These are phyloP conservation scores for Nothoprocta pentlandii DNA, from an alignment of 2,113 vertebrate genomes.

Conservation along the genomic window DNA sequence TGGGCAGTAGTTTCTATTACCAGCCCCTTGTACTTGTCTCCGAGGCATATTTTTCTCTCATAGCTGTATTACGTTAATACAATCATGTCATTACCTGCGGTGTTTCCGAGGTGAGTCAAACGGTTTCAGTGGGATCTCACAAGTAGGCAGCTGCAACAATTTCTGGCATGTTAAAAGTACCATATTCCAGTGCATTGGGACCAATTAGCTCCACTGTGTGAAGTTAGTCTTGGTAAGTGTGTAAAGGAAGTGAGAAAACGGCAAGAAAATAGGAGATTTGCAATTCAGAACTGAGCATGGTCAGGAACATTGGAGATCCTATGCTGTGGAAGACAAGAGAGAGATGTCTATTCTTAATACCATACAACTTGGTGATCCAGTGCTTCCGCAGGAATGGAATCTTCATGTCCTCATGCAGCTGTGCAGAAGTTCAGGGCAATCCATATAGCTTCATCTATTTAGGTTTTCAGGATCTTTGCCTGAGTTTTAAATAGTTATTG, in stretches of 20 bases:
- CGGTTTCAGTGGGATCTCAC: neutral
- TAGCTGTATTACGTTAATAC: neutral
- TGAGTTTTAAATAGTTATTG: neutral
- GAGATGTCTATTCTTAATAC: neutral
- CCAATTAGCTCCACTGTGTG: neutral
- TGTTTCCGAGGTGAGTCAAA: neutral
- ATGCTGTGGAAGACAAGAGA: accelerated
- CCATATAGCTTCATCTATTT: neutral
- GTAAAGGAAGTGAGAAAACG: neutral
- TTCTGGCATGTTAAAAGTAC: neutral
- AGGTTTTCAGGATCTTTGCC: constrained; percentile 7
- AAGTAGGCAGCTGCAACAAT: neutral
- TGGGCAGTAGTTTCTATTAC: neutral
- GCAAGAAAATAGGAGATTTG: neutral
- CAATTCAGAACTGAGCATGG: neutral
- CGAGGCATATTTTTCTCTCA: neutral
- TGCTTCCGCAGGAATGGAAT: neutral
- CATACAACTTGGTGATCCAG: neutral
- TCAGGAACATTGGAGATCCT: neutral
- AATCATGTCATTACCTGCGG: neutral
- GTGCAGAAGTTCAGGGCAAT: neutral
- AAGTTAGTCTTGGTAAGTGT: neutral
- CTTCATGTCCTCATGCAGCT: neutral
- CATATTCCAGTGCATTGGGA: neutral
- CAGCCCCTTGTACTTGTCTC: neutral